Evolutionary conservation across 2,113 vertebrate species (phyloP).

Genomic region (Paraplagusia blochii): DNA sequence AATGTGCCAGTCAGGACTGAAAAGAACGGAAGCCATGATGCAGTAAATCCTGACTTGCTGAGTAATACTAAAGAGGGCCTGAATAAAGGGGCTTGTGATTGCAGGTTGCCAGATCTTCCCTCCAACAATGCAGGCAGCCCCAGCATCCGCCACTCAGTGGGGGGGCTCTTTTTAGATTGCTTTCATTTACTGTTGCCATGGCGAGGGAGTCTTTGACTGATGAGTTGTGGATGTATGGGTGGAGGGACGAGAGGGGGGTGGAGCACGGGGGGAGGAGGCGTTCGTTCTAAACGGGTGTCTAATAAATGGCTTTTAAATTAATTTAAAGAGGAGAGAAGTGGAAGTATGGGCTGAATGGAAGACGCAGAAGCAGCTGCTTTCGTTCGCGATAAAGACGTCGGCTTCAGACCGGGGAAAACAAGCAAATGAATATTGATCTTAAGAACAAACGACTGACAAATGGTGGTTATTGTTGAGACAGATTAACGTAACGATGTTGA

Average conservation of each 20-base stretch:
- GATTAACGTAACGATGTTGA: background rate
- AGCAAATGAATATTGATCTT: slow-evolving; percentile 2
- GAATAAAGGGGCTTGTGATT: slow-evolving; percentile 76
- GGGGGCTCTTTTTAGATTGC: slow-evolving; percentile 73
- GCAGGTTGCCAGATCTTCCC: slow-evolving; percentile 75
- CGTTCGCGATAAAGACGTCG: no score
- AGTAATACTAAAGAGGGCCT: slow-evolving; percentile 77
- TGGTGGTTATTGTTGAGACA: background rate
- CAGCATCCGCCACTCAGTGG: slow-evolving; percentile 73
- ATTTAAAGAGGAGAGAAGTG: slow-evolving; percentile 55
- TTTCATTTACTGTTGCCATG: slow-evolving; percentile 79
- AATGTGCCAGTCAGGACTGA: slow-evolving; percentile 76
- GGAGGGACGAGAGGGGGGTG: slow-evolving; percentile 13
- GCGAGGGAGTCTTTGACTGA: slow-evolving; percentile 73
- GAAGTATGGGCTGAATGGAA: slow-evolving; percentile 62
- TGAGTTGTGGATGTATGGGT: slow-evolving; percentile 62
- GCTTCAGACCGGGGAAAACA: background rate
- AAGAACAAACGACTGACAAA: background rate
- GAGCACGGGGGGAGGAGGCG: background rate
- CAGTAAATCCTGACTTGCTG: slow-evolving; percentile 79
- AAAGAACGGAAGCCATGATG: slow-evolving; percentile 78
- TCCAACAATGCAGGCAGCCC: slow-evolving; percentile 71
- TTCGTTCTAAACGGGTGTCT: slow-evolving; percentile 52
- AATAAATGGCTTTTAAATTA: slow-evolving; percentile 60
- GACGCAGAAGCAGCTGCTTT: slow-evolving; percentile 65